phyloP scores from a whole-genome alignment of 2,888 invertebrate species.

The Lypha dubia region DNA sequence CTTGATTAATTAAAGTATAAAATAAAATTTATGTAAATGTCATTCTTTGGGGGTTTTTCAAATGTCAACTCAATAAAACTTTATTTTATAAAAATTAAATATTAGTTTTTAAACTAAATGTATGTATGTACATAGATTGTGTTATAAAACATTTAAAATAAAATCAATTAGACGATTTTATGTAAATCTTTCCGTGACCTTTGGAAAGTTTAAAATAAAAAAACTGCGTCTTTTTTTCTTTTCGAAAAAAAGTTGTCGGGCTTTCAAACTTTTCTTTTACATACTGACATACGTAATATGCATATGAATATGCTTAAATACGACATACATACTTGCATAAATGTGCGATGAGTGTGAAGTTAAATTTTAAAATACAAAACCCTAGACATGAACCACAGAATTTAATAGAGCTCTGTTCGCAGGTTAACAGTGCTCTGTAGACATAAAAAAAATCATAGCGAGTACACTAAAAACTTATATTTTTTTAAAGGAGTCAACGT shows the following conservation, averaged over 20 bases:
- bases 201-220: background rate
- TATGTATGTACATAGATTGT: background rate
- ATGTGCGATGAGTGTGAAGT: too few relatives aligned
- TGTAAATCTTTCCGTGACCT: background rate
- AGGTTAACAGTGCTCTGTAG: too few relatives aligned
- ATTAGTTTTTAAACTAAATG: background rate
- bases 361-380: too few relatives aligned
- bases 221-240: background rate
- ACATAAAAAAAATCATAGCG: too few relatives aligned
- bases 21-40: background rate
- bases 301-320: too few relatives aligned
- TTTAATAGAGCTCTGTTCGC: too few relatives aligned
- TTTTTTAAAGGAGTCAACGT: too few relatives aligned
- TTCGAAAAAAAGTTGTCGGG: background rate
- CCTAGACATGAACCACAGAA: too few relatives aligned
- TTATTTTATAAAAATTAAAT: background rate
- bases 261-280: background rate
- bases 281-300: background rate
- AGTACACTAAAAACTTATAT: too few relatives aligned
- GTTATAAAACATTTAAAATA: background rate
- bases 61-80: background rate
- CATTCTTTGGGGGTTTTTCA: background rate
- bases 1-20: conserved; percentile 27
- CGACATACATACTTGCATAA: too few relatives aligned
- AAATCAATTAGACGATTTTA: background rate